A percentile compares a stretch with the other conserved stretches of the same genome.
Evolutionary conservation across 2,113 vertebrate genomes (phyloP).

Genomic region (Ginglymostoma cirratum): DNA sequence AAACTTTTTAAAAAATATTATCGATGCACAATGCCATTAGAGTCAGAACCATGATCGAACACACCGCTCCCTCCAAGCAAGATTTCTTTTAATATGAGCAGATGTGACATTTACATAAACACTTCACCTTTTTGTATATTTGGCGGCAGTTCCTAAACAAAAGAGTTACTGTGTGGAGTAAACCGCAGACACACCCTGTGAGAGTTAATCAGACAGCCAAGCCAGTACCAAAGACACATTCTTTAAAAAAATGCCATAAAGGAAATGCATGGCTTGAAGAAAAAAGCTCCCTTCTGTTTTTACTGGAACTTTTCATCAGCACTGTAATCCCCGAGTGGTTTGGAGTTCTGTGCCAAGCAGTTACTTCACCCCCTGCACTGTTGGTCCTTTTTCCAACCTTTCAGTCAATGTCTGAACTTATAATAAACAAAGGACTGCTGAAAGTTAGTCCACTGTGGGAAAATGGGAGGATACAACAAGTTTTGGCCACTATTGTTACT

Average conservation of each 20-base stretch:
- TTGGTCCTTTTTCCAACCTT: constrained; percentile 56
- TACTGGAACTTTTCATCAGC: constrained; percentile 55
- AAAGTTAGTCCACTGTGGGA: constrained; percentile 51
- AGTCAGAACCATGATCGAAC: constrained; percentile 68
- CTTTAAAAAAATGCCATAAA: constrained; percentile 67
- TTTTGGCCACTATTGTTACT: constrained; percentile 58
- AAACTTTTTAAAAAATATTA: background rate
- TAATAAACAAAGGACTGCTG: constrained; percentile 53
- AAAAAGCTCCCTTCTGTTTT: constrained; percentile 55
- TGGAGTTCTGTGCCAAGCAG: constrained; percentile 49
- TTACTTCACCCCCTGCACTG: constrained; percentile 52
- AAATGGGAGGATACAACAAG: constrained; percentile 56
- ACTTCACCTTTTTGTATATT: constrained; percentile 70
- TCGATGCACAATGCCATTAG: constrained; percentile 41
- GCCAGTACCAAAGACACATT: constrained; percentile 61
- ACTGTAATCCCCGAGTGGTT: constrained; percentile 37
- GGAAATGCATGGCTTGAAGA: constrained; percentile 68
- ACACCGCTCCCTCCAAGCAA: constrained; percentile 56
- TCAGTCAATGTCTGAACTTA: constrained; percentile 61
- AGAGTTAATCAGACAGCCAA: constrained; percentile 61
- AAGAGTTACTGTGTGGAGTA: constrained; percentile 69
- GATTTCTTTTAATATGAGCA: constrained; percentile 55
- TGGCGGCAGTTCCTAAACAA: constrained; percentile 68
- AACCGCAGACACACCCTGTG: constrained; percentile 65
- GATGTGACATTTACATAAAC: constrained; percentile 74